A percentile compares a stretch with the other conserved stretches of the same genome.
Conservation (phyloP, 1,140 invertebrate genomes). For the Drosophila santomea region DNA sequence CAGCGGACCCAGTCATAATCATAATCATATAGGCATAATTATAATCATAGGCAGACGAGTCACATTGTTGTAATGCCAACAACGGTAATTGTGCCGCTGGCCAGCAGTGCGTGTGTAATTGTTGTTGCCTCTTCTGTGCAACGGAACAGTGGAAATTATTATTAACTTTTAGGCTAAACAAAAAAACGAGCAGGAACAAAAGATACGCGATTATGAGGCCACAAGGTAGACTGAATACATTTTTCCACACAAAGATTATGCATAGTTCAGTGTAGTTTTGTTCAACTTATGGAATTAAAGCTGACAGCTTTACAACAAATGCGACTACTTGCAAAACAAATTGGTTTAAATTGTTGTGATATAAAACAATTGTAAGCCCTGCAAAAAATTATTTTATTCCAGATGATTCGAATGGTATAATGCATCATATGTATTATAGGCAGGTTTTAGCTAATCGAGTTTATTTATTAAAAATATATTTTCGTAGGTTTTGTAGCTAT, state of each 20-base stretch:
- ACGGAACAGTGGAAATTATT: constrained; percentile 33
- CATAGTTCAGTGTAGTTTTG: background rate
- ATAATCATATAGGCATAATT: constrained; percentile 9
- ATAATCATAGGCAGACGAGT: constrained; percentile 21
- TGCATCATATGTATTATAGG: background rate
- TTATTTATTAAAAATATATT: background rate
- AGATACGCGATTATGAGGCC: constrained; percentile 10
- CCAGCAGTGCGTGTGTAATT: constrained; percentile 60
- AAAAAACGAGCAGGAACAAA: constrained; percentile 7
- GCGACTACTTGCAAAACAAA: too few species aligned
- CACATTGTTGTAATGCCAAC: constrained; percentile 66
- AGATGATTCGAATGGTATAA: background rate
- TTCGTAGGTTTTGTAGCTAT: background rate
- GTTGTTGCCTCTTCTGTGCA: constrained; percentile 26
- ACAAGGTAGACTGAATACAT: constrained; percentile 1
- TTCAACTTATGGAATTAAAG: background rate
- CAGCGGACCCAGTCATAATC: constrained; percentile 16
- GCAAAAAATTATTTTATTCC: too few species aligned
- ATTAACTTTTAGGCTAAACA: constrained; percentile 17
- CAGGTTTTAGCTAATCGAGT: background rate
- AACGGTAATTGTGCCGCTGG: constrained; percentile 72
- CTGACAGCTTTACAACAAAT: background rate
- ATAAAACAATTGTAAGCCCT: too few species aligned
- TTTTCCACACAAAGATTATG: background rate
- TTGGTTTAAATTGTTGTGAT: too few species aligned